Base-by-base conservation (phyloP, 2,888 invertebrate species). In the Sthenelais limicola region DNA sequence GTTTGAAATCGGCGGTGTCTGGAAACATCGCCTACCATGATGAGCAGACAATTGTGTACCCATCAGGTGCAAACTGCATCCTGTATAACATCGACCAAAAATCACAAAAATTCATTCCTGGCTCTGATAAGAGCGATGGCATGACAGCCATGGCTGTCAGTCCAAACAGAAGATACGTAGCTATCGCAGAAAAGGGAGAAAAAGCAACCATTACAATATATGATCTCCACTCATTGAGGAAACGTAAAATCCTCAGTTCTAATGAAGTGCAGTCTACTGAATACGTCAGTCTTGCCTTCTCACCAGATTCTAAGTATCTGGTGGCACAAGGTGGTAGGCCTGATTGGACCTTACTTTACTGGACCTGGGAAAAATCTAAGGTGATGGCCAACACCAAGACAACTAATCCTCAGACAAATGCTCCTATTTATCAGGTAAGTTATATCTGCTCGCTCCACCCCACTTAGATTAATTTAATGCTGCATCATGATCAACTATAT, bases 271-370 rank as follows among this genome's bases (percentile, higher is more conserved):
- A 81, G 52, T 83, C 92, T 0, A 90, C 88, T 71, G 92, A 92
- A 82, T 93, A 93, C 83, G 91, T 92, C 15, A 91, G 92, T 72
- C 88, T 94, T 0, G 91, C 92, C 33, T 96, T 97, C 82, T 93
- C 94, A 0, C 92, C 90, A 75, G 96, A 97, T 85, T 94, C 93
- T 1, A 94, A 93, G 84, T 92, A 92, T 78, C 86, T 97, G 15
- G 91, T 93, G 0, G 91, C 93, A 0, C 91, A 97, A 35, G 93
- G 94, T 0, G 93, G 93, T 1, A 92, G 92, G 75, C 95, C 96
- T 0, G 95, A 95, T 85, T 93, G 93, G 92, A 92, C 91, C 80
- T 89, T 94, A 88, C 90, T 94, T 83, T 92, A 93, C 88, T 80
- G 78, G 78, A 69, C 73, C 7, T 80, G 80, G 80, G 80, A 93